phyloP scores from a whole-genome alignment of 2,113 vertebrate genomes.

The Nothoprocta pentlandii region DNA sequence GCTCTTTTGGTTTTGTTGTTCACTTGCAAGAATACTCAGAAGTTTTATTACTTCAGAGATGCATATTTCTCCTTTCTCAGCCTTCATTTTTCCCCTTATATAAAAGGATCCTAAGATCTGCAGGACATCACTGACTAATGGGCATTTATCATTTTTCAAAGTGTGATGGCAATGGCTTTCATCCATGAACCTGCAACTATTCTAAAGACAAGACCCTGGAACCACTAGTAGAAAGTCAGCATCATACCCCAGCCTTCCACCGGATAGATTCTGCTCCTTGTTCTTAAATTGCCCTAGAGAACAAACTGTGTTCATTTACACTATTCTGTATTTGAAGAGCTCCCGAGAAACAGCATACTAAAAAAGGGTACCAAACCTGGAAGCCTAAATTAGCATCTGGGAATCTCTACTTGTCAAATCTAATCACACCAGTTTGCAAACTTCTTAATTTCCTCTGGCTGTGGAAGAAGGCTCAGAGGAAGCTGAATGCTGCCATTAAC shows the following conservation, averaged over 20 bases:
- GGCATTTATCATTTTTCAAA: conserved; percentile 7
- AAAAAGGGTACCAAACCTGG: neutral
- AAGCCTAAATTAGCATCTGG: neutral
- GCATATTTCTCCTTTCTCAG: neutral
- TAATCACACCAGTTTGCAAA: neutral
- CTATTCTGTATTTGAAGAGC: neutral
- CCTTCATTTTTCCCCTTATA: neutral
- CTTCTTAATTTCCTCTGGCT: neutral
- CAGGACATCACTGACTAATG: neutral
- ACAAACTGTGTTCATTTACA: neutral
- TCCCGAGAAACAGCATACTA: neutral
- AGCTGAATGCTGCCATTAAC: neutral
- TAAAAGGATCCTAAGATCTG: neutral
- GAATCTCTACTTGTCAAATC: neutral
- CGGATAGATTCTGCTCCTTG: neutral
- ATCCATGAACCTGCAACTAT: neutral
- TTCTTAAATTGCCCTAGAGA: neutral
- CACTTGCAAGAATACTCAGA: neutral
- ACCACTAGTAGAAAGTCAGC: neutral
- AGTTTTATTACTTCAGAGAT: neutral
- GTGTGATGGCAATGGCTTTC: neutral
- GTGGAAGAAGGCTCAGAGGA: neutral
- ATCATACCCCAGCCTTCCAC: neutral
- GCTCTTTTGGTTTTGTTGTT: neutral
- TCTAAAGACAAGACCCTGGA: neutral